phyloP scores from a whole-genome alignment of 2,888 invertebrate species.

The Pedicia rivosa region DNA sequence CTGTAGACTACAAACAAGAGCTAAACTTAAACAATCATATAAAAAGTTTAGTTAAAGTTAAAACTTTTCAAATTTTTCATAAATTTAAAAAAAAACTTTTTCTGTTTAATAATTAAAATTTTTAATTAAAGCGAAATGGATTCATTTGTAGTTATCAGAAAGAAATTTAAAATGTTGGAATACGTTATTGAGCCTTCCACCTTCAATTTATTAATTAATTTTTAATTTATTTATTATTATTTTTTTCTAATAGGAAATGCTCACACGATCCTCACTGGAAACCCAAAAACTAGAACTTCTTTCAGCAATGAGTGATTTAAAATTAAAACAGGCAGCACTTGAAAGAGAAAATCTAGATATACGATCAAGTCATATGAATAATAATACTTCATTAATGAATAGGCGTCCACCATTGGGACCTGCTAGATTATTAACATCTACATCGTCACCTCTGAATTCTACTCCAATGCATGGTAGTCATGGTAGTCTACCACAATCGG shows the following conservation, averaged over 20 bases:
- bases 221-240: slow-evolving; percentile 6
- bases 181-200: no score
- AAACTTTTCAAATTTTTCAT: no score
- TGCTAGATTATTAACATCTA: slow-evolving; percentile 28
- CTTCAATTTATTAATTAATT: no score
- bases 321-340: slow-evolving; percentile 67
- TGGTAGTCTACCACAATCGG: slow-evolving; percentile 23
- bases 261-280: slow-evolving; percentile 77
- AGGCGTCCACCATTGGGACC: slow-evolving; percentile 29
- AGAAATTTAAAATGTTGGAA: no score
- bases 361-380: slow-evolving; percentile 32
- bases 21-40: no score
- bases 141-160: no score
- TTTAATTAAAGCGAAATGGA: no score
- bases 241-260: slow-evolving; percentile 48
- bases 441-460: slow-evolving; percentile 8
- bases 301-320: slow-evolving; percentile 83
- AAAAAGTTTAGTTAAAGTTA: no score
- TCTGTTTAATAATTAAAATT: no score
- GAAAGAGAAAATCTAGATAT: slow-evolving; percentile 79
- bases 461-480: slow-evolving; percentile 24
- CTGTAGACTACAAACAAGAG: no score
- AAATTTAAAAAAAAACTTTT: no score
- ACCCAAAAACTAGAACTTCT: slow-evolving; percentile 89
- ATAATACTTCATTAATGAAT: slow-evolving; percentile 18